Base-by-base conservation (phyloP, 2,797 vertebrate species). In the Rhinophrynus dorsalis region DNA sequence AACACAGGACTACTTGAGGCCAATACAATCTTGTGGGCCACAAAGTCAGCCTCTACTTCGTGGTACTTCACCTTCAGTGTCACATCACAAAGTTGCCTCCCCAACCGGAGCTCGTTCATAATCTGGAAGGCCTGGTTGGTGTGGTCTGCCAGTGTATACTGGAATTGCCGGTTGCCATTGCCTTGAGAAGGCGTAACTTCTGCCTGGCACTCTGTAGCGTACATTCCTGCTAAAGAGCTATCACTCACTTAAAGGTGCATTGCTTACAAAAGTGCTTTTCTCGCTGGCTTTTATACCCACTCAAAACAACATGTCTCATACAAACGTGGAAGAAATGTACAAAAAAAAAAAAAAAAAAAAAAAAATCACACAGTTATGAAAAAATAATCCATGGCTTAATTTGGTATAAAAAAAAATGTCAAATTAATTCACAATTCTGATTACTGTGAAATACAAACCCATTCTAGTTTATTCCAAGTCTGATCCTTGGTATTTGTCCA, bases 1-100 rank as follows among this genome's bases (percentile, higher is more conserved):
- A 98, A 97, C 32, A 97, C 95, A 0, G 95, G 96, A 11, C 94
- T 96, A 2, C 93, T 95, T 0, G 96, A 96, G 0, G 95, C 95
- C 88, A 97, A 61, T 32, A 98, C 96, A 75, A 97, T 87, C 71
- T 97, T 97, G 79, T 98, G 95, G 0, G 95, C 96, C 80, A 94
- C 91, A 15, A 97, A 94, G 38, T 96, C 95, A 6, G 89, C 91
- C 0, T 92, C 91, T 2, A 95, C 88, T 1, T 88, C 83, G 44
- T 93, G 85, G 80, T 95, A 96, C 56, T 90, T 91, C 59, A 98
- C 94, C 0, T 92, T 86, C 37, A 98, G 86, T 0, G 94, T 98
- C 70, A 98, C 95, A 0, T 98, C 96, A 3, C 96, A 98, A 10
- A 98, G 91, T 82, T 94, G 95, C 0, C 90, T 85, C 67, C 89